Evolutionary conservation across 2,797 vertebrate genomes (phyloP), one percentile per base, ranked within the genome.

Genomic region (Lithobates pipiens): DNA sequence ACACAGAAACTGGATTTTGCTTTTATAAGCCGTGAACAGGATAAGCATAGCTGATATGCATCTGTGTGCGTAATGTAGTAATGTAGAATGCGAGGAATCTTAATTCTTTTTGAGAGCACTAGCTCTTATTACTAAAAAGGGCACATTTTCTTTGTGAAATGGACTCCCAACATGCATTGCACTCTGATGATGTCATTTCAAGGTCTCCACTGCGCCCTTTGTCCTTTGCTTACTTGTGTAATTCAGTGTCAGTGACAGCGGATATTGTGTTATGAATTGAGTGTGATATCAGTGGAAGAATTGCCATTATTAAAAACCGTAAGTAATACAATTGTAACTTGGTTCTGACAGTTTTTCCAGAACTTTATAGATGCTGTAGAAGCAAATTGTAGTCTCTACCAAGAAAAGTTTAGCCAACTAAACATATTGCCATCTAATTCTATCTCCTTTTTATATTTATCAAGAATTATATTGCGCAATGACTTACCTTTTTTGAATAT

Each of bases 1-100:
- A 21, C 69, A 71, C 32, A 34, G 39, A 71, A 25, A 32, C 57
- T 1, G 57, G 10, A 80, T 36, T 74, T 82, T 75, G 61, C 72
- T 83, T 83, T 83, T 44, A 50, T 69, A 83, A 76, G 67, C 63
- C 46, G 29, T 7, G 29, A 71, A 50, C 9, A 42, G 61, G 72
- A 83, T 54, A 76, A 21, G 25, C 25, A 18, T 50, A 74, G 32
- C 71, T 32, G 11, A 82, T 61, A 82, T 18, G 44, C 69, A 82
- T 82, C 67, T 82, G 50, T 76, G 39, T 16, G n/a, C 34, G 76
- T 63, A 70, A 78, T 46, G 44, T 46, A 46, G 44, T 54, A 5
- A 54, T 79, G 70, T 16, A 67, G 57, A 75, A 80, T 78, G 15
- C 69, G 18, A 65, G 83, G 77, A 85, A 85, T 85, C 3, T 80